Conservation (phyloP, 1,140 invertebrate genomes). For the Drosophila tristis region DNA sequence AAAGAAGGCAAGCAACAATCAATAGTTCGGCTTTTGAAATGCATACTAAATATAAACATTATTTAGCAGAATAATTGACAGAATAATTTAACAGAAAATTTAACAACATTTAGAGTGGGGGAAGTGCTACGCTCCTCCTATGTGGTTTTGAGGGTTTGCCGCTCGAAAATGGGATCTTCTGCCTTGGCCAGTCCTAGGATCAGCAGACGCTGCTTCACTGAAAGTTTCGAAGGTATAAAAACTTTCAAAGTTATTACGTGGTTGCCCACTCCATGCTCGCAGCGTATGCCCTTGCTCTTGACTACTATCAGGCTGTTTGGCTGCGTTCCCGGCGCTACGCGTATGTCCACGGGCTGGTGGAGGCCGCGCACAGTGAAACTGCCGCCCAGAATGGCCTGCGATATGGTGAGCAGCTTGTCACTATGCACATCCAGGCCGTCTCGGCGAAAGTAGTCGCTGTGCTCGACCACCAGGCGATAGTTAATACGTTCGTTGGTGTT, state of each 20-base stretch:
- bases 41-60: constrained; percentile 40
- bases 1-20: constrained; percentile 88
- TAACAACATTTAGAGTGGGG: constrained; percentile 1
- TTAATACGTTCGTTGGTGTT: constrained; percentile 61
- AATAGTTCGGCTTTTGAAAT: constrained; percentile 24
- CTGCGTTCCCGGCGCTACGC: constrained; percentile 70
- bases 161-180: constrained; percentile 69
- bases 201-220: constrained; percentile 74
- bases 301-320: constrained; percentile 65
- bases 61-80: constrained; percentile 39
- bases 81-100: constrained; percentile 1
- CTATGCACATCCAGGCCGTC: constrained; percentile 68
- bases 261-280: constrained; percentile 53
- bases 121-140: background rate
- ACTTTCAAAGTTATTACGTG: constrained; percentile 74
- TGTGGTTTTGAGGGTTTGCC: background rate
- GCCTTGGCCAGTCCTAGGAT: constrained; percentile 70
- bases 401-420: constrained; percentile 67
- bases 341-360: constrained; percentile 66
- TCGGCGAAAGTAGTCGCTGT: constrained; percentile 71
- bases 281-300: constrained; percentile 65
- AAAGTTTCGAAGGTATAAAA: constrained; percentile 66
- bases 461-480: constrained; percentile 60
- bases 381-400: constrained; percentile 72
- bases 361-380: constrained; percentile 66